phyloP scores from a whole-genome alignment of 2,113 vertebrate genomes.

The Calypte anna region DNA sequence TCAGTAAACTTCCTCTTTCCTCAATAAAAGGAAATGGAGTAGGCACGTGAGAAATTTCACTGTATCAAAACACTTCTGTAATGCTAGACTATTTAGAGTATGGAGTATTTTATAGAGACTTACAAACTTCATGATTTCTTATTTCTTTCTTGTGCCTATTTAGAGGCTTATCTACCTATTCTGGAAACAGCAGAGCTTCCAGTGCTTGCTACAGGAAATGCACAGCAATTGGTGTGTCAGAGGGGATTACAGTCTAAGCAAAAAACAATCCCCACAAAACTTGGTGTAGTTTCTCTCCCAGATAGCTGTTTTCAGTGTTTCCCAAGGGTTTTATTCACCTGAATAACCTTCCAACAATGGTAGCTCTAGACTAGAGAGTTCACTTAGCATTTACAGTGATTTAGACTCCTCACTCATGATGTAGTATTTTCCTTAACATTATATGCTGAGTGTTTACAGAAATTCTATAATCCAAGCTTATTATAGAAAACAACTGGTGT shows the following conservation, averaged over 20 bases:
- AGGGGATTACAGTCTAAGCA: neutral
- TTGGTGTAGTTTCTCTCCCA: neutral
- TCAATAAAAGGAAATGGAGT: neutral
- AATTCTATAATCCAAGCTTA: neutral
- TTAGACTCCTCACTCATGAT: neutral
- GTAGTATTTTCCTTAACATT: neutral
- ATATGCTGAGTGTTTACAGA: neutral
- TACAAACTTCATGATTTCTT: neutral
- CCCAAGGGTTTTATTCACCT: neutral
- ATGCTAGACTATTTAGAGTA: neutral
- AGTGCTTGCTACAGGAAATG: neutral
- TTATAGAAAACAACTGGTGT: fast-evolving
- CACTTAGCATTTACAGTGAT: neutral
- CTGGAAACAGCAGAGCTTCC: neutral
- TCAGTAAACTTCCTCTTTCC: neutral
- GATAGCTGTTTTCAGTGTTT: neutral
- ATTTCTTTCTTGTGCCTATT: neutral
- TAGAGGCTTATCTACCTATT: neutral
- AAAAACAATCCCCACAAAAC: neutral
- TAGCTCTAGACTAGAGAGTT: neutral
- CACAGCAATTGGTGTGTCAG: neutral
- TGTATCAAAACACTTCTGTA: neutral
- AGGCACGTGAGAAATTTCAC: neutral
- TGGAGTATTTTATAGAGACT: neutral
- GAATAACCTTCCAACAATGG: neutral